A percentile compares a stretch with the other conserved stretches of the same genome.
Evolutionary conservation across 2,888 invertebrate species (phyloP).

Genomic region (Cerastis rubricosa): DNA sequence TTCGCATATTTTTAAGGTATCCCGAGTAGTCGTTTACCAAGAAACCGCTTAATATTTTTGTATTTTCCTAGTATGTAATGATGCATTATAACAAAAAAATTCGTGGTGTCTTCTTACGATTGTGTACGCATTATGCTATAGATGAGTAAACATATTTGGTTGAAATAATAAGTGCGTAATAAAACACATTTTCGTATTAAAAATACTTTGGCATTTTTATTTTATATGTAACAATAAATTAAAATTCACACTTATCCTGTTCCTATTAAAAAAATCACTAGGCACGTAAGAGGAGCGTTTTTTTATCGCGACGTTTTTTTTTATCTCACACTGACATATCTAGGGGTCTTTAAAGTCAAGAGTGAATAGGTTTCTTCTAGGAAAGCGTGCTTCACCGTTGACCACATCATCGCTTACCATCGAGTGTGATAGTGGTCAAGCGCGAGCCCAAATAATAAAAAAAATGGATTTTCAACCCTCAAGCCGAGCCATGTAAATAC

Average conservation of each 20-base stretch:
- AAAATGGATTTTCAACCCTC: background rate
- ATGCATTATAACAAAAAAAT: conserved; percentile 79
- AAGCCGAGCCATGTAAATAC: background rate
- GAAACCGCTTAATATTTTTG: conserved; percentile 90
- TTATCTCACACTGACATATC: background rate
- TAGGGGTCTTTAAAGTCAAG: no score
- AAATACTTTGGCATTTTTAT: conserved; percentile 73
- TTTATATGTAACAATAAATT: conserved; percentile 44
- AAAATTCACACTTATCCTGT: conserved; percentile 1
- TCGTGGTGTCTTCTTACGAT: conserved; percentile 88
- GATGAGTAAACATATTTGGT: conserved; percentile 89
- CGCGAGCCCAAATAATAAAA: no score
- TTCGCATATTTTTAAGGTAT: conserved; percentile 81
- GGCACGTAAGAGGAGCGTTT: background rate
- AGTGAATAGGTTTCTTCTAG: no score
- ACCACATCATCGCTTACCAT: no score
- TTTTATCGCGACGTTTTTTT: background rate
- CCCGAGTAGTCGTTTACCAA: conserved; percentile 82
- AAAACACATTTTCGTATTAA: conserved; percentile 90
- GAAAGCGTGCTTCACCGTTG: no score
- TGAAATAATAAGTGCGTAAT: conserved; percentile 91
- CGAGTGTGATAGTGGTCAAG: no score
- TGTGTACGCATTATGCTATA: conserved; percentile 90
- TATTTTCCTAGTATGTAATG: conserved; percentile 89
- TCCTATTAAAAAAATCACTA: background rate